These are phyloP conservation scores for Dryobota labecula DNA, from an alignment of 2,888 invertebrate genomes.

Conservation along the genomic window DNA sequence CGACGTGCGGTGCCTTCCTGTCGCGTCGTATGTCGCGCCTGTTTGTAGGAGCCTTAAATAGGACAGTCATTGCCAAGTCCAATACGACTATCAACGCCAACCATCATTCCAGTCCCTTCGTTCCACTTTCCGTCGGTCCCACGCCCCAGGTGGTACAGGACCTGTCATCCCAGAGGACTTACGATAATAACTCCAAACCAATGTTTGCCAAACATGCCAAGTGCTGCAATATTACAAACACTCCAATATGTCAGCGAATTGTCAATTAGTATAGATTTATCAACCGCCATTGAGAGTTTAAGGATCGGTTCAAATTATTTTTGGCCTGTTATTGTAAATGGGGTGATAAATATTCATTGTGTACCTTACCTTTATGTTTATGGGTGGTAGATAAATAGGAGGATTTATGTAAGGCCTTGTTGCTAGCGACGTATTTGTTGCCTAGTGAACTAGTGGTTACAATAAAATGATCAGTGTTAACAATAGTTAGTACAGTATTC, in stretches of 20 bases:
- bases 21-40: too few relatives aligned
- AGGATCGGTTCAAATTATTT: conserved; percentile 37
- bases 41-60: too few relatives aligned
- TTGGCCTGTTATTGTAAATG: conserved; percentile 24
- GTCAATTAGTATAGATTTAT: conserved; percentile 62
- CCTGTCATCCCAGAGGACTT: conserved; percentile 36
- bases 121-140: neutral
- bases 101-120: neutral
- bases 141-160: conserved; percentile 54
- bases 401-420: conserved; percentile 26
- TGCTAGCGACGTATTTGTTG: neutral
- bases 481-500: neutral
- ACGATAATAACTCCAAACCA: conserved; percentile 57
- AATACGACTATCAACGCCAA: neutral
- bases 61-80: neutral
- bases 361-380: conserved; percentile 41
- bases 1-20: too few relatives aligned
- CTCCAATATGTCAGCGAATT: conserved; percentile 51
- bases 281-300: conserved; percentile 53
- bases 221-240: conserved; percentile 56
- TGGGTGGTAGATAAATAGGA: conserved; percentile 6
- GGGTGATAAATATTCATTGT: conserved; percentile 39
- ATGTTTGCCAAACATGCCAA: conserved; percentile 72
- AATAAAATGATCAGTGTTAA: neutral
- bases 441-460: neutral